phyloP scores from a whole-genome alignment of 1,140 invertebrate species.

The Nasonia longicornis region DNA sequence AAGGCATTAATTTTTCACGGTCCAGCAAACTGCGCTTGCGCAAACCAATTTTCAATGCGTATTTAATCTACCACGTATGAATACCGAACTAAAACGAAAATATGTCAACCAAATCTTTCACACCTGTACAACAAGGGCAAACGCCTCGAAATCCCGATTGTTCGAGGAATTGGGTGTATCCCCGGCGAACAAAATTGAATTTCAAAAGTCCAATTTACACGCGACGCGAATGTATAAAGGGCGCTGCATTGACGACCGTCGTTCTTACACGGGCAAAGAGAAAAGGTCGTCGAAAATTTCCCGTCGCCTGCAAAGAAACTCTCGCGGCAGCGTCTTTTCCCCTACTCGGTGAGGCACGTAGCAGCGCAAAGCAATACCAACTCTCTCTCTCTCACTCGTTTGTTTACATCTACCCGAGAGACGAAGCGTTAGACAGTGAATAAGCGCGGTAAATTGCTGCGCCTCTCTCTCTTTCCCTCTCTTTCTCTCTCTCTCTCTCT shows the following conservation, averaged over 20 bases:
- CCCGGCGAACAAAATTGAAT: background rate
- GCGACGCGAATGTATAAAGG: background rate
- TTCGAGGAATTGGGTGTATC: no score
- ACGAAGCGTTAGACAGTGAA: background rate
- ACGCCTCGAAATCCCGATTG: no score
- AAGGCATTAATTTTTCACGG: background rate
- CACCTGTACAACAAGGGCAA: no score
- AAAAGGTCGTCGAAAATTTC: background rate
- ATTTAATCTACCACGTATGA: no score
- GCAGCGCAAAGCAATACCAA: no score
- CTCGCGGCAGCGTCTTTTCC: background rate
- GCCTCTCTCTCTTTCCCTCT: background rate
- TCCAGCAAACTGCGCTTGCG: conserved; percentile 28
- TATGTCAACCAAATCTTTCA: no score
- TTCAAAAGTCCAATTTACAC: background rate
- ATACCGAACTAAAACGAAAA: no score
- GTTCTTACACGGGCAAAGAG: background rate
- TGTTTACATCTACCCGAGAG: conserved; percentile 11
- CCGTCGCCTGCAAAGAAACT: no score
- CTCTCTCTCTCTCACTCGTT: background rate
- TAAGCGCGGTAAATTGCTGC: conserved; percentile 2
- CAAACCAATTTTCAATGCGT: conserved; percentile 73
- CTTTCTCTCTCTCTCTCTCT: no score
- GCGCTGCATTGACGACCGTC: conserved; percentile 7
- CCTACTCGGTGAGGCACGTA: background rate